Evolutionary conservation across 2,113 vertebrate species (phyloP), one percentile per base, ranked within the genome.

Genomic region (Pomatostomus ruficeps): DNA sequence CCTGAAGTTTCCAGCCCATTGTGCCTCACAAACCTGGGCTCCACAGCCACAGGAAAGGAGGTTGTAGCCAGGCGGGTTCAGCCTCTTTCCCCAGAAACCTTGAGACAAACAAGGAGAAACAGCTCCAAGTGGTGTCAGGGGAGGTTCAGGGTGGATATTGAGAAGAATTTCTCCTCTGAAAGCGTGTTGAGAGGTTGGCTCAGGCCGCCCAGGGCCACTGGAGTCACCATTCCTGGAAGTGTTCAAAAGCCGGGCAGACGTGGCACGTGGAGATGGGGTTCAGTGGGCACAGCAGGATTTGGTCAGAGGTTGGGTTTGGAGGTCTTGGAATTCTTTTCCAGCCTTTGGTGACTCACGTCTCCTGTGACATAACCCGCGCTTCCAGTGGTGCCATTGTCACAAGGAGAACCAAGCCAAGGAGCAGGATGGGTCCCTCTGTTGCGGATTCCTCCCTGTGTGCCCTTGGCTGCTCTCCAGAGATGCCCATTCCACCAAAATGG

Each of bases 231-330:
- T 38, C 28, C 45, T 81, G 28, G 36, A n/a, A n/a, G 9, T 8
- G n/a, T 3, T 68, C 46, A 61, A 13, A 54, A 61, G 4, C 21
- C 46, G 22, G 46, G 52, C 45, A 58, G 59, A 81, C 7, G n/a
- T 52, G 68, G n/a, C 52, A 35, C 46, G 40, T 46, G 52, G 40
- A 52, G 70, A 82, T 54, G 35, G 19, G 78, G 87, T 48, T 68
- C 55, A 48, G 54, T 68, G 70, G 24, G 11, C 46, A 17, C 0
- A 0, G 24, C 24, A 24, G 45, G 5, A 45, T 46, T 68, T 0
- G 2, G 21, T 19, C 40, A 3, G 54, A 80, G 85, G 70, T 23
- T 75, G 61, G 52, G 31, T 20, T 89, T 52, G 45, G 40, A 81
- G 18, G 31, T 31, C n/a, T 19, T 61, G 40, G 77, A 75, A 74